A percentile compares a stretch with the other conserved stretches of the same genome.
phyloP scores from a whole-genome alignment of 2,888 invertebrate genomes.

The Epinotia demarniana region DNA sequence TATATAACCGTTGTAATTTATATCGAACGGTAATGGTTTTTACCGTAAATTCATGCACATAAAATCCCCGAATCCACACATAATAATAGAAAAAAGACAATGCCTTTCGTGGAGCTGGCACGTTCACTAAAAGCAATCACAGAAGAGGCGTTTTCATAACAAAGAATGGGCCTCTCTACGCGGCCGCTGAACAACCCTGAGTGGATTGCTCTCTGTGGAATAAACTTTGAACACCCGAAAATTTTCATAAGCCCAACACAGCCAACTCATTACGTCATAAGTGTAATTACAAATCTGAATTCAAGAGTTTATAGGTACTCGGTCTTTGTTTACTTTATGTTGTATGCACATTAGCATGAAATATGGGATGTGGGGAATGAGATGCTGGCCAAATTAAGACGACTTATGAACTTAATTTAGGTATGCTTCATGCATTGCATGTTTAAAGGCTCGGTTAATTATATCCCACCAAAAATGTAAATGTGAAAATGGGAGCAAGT shows the following conservation, averaged over 20 bases:
- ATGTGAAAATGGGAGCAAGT: too few species aligned
- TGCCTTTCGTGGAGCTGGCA: constrained; percentile 44
- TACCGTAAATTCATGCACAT: constrained; percentile 20
- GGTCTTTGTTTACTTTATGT: neutral
- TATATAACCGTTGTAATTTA: constrained; percentile 3
- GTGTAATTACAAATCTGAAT: constrained; percentile 28
- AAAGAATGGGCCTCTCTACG: constrained; percentile 57
- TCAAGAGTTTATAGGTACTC: neutral
- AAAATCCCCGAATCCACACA: constrained; percentile 37
- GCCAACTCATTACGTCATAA: constrained; percentile 32
- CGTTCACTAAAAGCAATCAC: constrained; percentile 53
- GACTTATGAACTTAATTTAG: too few species aligned
- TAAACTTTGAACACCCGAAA: constrained; percentile 55
- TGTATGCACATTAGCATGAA: neutral
- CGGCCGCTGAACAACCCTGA: constrained; percentile 45
- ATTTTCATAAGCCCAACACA: constrained; percentile 33
- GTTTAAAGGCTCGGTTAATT: too few species aligned
- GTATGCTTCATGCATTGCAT: too few species aligned
- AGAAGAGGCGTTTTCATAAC: constrained; percentile 60
- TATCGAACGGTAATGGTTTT: neutral
- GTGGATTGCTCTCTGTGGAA: constrained; percentile 56
- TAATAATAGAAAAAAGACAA: constrained; percentile 41
- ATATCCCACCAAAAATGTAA: too few species aligned
- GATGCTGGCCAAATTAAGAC: too few species aligned
- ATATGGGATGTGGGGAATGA: neutral